These are phyloP conservation scores for Mustelus asterias DNA, from an alignment of 2,113 vertebrate species.

Conservation along the genomic window DNA sequence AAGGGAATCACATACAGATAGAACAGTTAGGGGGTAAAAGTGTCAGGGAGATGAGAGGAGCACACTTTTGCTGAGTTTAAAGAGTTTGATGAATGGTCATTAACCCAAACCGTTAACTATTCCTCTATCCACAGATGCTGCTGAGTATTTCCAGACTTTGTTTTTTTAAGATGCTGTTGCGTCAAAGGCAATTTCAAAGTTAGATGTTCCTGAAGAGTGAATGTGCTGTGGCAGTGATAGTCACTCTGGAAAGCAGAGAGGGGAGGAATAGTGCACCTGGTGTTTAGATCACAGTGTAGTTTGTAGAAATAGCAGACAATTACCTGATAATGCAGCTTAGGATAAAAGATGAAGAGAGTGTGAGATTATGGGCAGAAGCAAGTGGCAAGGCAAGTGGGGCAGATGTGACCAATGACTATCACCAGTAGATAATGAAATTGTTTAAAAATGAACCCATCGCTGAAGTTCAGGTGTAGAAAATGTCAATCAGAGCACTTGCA, in stretches of 20 bases:
- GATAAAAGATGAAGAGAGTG: background rate
- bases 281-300: background rate
- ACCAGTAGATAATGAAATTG: background rate
- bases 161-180: background rate
- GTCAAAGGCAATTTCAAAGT: background rate
- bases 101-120: too few relatives aligned
- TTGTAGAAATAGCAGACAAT: background rate
- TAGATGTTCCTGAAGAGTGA: background rate
- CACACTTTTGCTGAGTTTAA: background rate
- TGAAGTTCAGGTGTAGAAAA: background rate
- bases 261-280: background rate
- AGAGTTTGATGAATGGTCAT: background rate
- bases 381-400: background rate
- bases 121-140: background rate
- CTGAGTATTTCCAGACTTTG: background rate
- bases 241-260: background rate
- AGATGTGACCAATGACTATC: background rate
- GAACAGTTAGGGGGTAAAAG: background rate
- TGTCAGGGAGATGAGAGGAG: background rate
- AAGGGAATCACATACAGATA: background rate
- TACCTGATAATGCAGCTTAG: background rate
- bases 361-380: background rate
- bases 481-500: background rate
- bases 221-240: background rate
- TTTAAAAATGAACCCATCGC: background rate